phyloP scores from a whole-genome alignment of 1,140 invertebrate species.

The Drosophila nannoptera region DNA sequence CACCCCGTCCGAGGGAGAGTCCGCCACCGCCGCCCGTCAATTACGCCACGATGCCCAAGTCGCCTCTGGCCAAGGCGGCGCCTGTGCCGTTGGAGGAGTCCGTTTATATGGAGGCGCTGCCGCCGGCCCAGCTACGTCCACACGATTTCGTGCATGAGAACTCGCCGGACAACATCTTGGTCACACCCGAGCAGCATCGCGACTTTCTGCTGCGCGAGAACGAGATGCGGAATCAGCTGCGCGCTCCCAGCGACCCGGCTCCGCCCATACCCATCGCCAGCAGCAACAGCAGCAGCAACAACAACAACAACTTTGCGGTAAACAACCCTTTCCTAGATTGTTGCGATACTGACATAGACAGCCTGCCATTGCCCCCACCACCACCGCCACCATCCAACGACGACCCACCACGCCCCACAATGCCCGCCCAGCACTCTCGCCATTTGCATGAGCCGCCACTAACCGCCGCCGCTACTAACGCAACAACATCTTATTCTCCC shows the following conservation, averaged over 20 bases:
- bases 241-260: slow-evolving; percentile 64
- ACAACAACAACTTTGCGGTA: slow-evolving; percentile 61
- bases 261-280: slow-evolving; percentile 63
- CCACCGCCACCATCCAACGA: slow-evolving; percentile 32
- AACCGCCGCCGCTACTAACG: slow-evolving; percentile 69
- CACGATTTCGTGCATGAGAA: slow-evolving; percentile 76
- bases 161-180: slow-evolving; percentile 73
- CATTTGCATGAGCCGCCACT: slow-evolving; percentile 71
- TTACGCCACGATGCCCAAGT: slow-evolving; percentile 64
- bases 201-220: slow-evolving; percentile 75
- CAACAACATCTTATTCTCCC: slow-evolving; percentile 69
- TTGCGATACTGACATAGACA: slow-evolving; percentile 73
- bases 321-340: slow-evolving; percentile 76
- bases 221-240: slow-evolving; percentile 72
- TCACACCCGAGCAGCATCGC: slow-evolving; percentile 73
- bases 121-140: slow-evolving; percentile 58
- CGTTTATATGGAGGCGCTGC: slow-evolving; percentile 67
- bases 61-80: slow-evolving; percentile 51
- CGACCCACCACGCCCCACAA: slow-evolving; percentile 13
- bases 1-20: slow-evolving; percentile 56
- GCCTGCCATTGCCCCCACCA: slow-evolving; percentile 70
- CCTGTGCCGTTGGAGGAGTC: slow-evolving; percentile 46
- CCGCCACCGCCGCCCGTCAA: slow-evolving; percentile 78
- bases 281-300: slow-evolving; percentile 14
- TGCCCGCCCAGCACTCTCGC: slow-evolving; percentile 32